Base-by-base conservation (phyloP, 2,888 invertebrate genomes). In the Hypercompe scribonia region DNA sequence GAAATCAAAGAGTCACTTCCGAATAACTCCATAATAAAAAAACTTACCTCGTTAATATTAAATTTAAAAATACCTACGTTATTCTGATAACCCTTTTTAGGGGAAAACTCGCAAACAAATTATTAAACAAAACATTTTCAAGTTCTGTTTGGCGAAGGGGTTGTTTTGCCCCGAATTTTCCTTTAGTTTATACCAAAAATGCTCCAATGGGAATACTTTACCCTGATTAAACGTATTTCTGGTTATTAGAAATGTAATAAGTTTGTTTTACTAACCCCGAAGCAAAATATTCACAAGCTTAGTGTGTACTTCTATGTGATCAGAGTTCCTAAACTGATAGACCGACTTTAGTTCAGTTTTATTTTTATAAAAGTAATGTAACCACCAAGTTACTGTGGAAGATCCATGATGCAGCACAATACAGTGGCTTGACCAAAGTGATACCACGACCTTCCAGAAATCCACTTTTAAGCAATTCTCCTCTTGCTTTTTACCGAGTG, bases 201-300 rank as follows among this genome's bases (percentile, higher is more conserved):
- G 65, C 73, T 70, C 81, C 83, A 34, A 24, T 34, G 77, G 71
- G 81, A 74, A 75, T 81, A 81, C 83, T 82, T 83, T 68, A 75
- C 72, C 77, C 75, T 83, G 81, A 83, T 81, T 81, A 83, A 81
- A 81, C 81, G 75, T 78, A 69, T 68, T 73, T 73, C 77, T 73
- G 78, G 70, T 75, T 81, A 78, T 80, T 72, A 46, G 39, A 70
- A 46, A 50, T 28, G 65, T 39, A 42, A 65, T 42, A 42, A 39
- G 28, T 64, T 64, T n/a, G 64, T 70, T 70, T 69, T 63, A 61
- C 63, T 34, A 42, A 18, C 42, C 15, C 3, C 42, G 42, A 42
- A 18, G 15, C 18, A 42, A 42, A 42, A 42, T n/a, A 13, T 39
- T 39, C 13, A 39, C 39, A 13, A 42, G 18, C 18, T 42, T 42